Conservation (phyloP, 2,888 invertebrate genomes). For the Steinernema carpocapsae region DNA sequence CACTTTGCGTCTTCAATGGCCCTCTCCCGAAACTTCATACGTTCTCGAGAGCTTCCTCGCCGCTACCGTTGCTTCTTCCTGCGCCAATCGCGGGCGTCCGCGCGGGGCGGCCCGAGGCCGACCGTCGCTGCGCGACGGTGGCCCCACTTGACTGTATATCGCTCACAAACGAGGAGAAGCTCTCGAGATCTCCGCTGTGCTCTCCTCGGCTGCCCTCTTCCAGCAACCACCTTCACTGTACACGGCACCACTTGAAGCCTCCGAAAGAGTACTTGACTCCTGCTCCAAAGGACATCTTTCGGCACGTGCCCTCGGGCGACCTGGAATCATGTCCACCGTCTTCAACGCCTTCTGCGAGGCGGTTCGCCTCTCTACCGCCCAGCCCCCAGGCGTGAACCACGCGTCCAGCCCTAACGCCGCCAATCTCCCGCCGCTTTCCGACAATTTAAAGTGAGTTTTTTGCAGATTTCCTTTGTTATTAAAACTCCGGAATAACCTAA, state of each 20-base stretch:
- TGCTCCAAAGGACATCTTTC: conserved; percentile 26
- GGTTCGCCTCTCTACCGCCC: neutral
- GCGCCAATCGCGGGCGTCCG: conserved; percentile 6
- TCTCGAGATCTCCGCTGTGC: conserved; percentile 21
- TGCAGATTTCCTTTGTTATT: neutral
- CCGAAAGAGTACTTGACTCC: neutral
- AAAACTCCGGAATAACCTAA: neutral
- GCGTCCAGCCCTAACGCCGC: neutral
- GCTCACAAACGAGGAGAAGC: conserved; percentile 34
- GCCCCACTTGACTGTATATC: conserved; percentile 35
- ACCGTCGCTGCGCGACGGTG: conserved; percentile 16
- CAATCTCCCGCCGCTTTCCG: neutral
- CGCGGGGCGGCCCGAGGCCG: conserved; percentile 12
- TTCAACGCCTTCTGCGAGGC: conserved; percentile 31
- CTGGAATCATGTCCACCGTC: neutral
- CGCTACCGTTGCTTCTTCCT: conserved; percentile 8
- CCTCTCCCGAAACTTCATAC: neutral
- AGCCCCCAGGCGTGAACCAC: neutral
- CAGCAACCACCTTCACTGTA: conserved; percentile 30
- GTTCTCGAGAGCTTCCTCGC: conserved; percentile 23
- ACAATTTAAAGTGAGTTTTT: conserved; percentile 12
- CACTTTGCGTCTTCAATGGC: conserved; percentile 2
- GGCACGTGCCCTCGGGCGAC: conserved; percentile 34
- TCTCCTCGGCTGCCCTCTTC: conserved; percentile 31
- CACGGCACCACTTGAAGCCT: conserved; percentile 31